Evolutionary conservation across 2,888 invertebrate genomes (phyloP), one percentile per base, ranked within the genome.

Genomic region (Hypercompe scribonia): DNA sequence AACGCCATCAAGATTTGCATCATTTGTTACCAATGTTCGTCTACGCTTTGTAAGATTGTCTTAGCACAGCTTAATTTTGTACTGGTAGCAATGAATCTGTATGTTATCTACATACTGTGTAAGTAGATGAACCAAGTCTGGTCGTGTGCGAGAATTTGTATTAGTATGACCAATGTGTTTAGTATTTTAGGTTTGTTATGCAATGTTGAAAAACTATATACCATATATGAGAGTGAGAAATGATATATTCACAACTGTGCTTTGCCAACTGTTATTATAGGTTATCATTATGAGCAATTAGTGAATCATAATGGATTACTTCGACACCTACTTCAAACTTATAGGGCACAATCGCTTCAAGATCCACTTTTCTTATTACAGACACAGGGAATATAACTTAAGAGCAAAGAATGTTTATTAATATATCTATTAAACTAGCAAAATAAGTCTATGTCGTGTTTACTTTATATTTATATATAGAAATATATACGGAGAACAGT

Each of bases 41-140:
- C 68, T 70, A 73, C 28, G 73, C 68, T 72, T 78, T 70, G 68
- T 74, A 58, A 70, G 31, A 39, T 79, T 72, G 39, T 69, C 42
- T 36, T 74, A 78, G 69, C 72, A 77, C 76, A 73, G 68, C 64
- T 76, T 73, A 70, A 73, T 77, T 76, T 65, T 67, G 58, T 58
- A 68, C 71, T 67, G 46, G 70, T 75, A 36, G 70, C 66, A 68
- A 34, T 39, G 33, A 72, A 66, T 36, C 50, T 70, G 46, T 34
- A 50, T 50, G 68, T 74, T 58, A 71, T 82, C 78, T 84, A 78
- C 78, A 76, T 83, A 79, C 81, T 78, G 67, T 80, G 80, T 81
- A 78, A 70, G 77, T 83, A 80, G 76, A 83, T 73, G 72, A 64
- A 71, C 65, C 36, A 63, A 73, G 54, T 78, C 39, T 76, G 75